Evolutionary conservation across 2,113 vertebrate species (phyloP), one percentile per base, ranked within the genome.

Genomic region (Cynoglossus semilaevis): DNA sequence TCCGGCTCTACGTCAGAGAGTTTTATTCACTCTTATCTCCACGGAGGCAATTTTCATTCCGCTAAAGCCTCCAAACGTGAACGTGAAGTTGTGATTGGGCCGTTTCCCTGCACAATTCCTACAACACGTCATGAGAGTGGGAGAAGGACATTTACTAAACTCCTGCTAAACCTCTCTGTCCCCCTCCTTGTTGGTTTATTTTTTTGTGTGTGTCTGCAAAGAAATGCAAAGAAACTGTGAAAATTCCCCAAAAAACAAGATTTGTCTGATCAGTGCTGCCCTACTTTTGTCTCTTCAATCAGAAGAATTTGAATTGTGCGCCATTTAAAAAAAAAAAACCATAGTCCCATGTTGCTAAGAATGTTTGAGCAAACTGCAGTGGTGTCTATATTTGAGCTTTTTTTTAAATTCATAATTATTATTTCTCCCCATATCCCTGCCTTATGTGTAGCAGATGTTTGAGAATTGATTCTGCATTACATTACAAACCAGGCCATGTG

Each of bases 381-480:
- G 58, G 61, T 16, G 2, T 76, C 45, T 63, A 64, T 60, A 55
- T 71, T 74, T 65, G 40, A 72, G 47, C 22, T 29, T 29, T 29
- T 29, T 29, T 29, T 29, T 29, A 5, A 4, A 41, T 41, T 38
- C 72, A 63, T 67, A 59, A 74, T 76, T 57, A 69, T 78, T 50
- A 59, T 69, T 74, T 72, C 54, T 74, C 57, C 56, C 63, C 14
- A 15, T 54, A 56, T 51, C 55, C 62, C 12, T 9, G 51, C 34
- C 11, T 70, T 71, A 81, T 79, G 75, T 79, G 53, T 66, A 71
- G 77, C 88, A 91, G 83, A 88, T 88, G 87, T 88, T 79, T 75
- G 60, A 55, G 46, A 81, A 82, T 80, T 59, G 60, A 87, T 80
- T 87, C 63, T 74, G 65, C 58, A 73, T 70, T 72, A 72, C 65